phyloP scores from a whole-genome alignment of 2,113 vertebrate genomes.

The Ictalurus punctatus region DNA sequence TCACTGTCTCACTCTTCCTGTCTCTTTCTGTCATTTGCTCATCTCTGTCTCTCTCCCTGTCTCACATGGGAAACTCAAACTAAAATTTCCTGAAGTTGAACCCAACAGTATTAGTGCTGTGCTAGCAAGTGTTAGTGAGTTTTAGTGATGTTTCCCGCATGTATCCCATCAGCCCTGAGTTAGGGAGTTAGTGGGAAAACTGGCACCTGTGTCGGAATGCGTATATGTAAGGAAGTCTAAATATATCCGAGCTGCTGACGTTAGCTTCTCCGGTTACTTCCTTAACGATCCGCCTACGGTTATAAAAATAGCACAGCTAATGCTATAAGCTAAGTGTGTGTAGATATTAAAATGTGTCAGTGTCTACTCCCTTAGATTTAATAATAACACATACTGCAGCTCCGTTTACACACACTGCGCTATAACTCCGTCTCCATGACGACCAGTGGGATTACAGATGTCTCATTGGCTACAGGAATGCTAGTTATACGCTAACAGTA shows the following conservation, averaged over 20 bases:
- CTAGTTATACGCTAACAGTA: neutral
- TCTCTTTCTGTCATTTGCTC: neutral
- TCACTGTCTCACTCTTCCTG: neutral
- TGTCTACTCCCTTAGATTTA: neutral
- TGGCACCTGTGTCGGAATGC: neutral
- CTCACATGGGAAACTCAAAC: neutral
- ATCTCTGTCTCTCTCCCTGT: neutral
- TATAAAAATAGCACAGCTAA: conserved; percentile 9
- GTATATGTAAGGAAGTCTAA: neutral
- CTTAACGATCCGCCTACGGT: neutral
- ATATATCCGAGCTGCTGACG: neutral
- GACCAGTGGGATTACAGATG: neutral
- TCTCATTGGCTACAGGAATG: neutral
- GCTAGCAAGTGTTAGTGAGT: neutral
- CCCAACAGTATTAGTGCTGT: neutral
- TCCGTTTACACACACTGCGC: neutral
- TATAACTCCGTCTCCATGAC: conserved; percentile 1
- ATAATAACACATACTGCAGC: neutral
- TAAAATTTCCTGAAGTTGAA: neutral
- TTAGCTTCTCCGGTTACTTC: neutral
- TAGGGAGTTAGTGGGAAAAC: neutral
- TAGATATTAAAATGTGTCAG: neutral
- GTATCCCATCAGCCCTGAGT: neutral
- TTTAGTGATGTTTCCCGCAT: neutral
- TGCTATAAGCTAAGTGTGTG: neutral